Base-by-base conservation (phyloP, 1,140 invertebrate species). In the Archegozetes longisetosus region DNA sequence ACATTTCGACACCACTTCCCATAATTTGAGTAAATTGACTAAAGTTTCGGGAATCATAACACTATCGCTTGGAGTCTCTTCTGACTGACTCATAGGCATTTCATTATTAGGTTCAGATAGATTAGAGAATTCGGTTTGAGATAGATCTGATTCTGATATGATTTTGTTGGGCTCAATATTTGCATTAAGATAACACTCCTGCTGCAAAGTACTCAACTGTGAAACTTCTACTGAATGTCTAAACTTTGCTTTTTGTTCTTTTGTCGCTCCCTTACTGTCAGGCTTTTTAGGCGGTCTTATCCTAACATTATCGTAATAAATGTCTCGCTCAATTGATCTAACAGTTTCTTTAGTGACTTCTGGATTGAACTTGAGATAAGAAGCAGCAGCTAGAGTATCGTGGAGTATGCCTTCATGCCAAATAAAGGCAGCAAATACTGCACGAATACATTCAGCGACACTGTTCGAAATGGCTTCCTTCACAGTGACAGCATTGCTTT, bases 401-500 rank as follows among this genome's bases (percentile, higher is more conserved):
- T 95, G 89, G 0, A 95, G 88, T 48, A 97, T 85, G 1, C 88
- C 91, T 77, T 96, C 91, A 71, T 98, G 93, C 92, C 92, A 97
- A 1, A 97, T 72, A 67, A 96, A 84, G 0, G 93, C 90, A 0
- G 92, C 91, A 74, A 97, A 98, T 0, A 95, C 85, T 0, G 90
- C 86, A 4, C 94, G 77, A 3, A 94, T 73, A 67, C 88, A 87
- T 71, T 98, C 91, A 0, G 90, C 91, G 20, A 93, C 83, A 0
- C 88, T 89, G 26, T 26, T 53, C 3, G 52, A 53, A 53, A 53
- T 53, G 25, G 52, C 52, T 6, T 64, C 60, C 60, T 66, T 65
- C 1, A 26, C 76, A 53, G 23, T 71, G 32, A 17, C 17, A 40
- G 32, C 17, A 9, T 40, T 40, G 32, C 17, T 40, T 6, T 40